Evolutionary conservation across 1,140 invertebrate genomes (phyloP), one percentile per base, ranked within the genome.

Genomic region (Drosophila oshimai): DNA sequence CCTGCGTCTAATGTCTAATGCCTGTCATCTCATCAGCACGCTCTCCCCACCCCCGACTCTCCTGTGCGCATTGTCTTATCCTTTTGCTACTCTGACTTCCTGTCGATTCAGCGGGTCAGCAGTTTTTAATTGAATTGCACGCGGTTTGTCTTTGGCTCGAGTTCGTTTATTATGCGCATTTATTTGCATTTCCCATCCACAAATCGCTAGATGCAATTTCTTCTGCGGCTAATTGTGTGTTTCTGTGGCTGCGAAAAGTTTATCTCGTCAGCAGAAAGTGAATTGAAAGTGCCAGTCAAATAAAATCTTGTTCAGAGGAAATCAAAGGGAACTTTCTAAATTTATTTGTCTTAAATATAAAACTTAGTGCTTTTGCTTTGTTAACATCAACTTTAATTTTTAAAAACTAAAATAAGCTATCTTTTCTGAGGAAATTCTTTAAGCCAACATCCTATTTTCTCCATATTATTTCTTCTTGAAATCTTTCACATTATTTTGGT

Each of bases 71-170:
- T 39, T 26, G 17, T 10, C 60, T 58, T 49, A 83, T 61, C 67
- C 73, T 55, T 72, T 76, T 71, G 60, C 57, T 44, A 31, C 29
- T 42, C 24, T 29, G 39, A 57, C 67, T 71, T 71, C 68, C 74
- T 79, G 72, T 57, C 80, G 58, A 76, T 62, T 31, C 20, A 36
- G 42, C 22, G 62, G 60, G 41, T 86, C 86, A 86, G 80, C 86
- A 78, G 50, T 89, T 89, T 89, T 81, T 89, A 89, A 89, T 89
- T 89, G 86, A 89, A 89, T 89, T 78, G 61, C 68, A 79, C 64
- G 60, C 49, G 54, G 67, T 47, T 36, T 50, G 64, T 53, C 64
- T 55, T 50, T 53, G 17, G 44, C 10, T 6, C 15, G n/a, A 36
- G 47, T 29, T 86, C 70, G 57, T 68, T 80, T 80, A 69, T 57